phyloP scores from a whole-genome alignment of 2,888 invertebrate genomes.

The Athalia circularis region DNA sequence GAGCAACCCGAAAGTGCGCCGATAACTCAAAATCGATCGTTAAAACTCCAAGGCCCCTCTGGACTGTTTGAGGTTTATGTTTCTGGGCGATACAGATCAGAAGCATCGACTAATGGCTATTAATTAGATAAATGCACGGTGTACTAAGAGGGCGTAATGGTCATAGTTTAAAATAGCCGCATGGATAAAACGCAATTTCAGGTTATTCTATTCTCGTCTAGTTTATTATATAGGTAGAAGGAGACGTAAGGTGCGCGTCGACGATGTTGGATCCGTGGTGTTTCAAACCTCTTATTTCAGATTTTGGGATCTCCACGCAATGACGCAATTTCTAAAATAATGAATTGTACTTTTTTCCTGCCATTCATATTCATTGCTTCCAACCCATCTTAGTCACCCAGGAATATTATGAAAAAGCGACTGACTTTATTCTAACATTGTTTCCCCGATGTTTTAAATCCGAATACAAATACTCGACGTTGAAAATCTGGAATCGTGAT shows the following conservation, averaged over 20 bases:
- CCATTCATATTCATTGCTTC: not conserved
- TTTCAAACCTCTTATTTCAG: slow-evolving; percentile 45
- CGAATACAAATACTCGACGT: not conserved
- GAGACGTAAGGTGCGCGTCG: slow-evolving; percentile 21
- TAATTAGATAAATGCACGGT: slow-evolving; percentile 70
- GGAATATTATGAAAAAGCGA: not conserved
- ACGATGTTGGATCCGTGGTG: not conserved
- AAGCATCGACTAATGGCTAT: slow-evolving; percentile 67
- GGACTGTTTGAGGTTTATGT: slow-evolving; percentile 30
- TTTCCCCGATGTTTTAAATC: too few relatives aligned
- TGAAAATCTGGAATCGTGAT: not conserved
- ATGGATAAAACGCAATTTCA: slow-evolving; percentile 59
- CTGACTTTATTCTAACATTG: not conserved
- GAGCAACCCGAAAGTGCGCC: not conserved
- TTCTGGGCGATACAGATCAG: slow-evolving; percentile 49
- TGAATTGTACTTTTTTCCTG: slow-evolving; percentile 7
- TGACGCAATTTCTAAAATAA: slow-evolving; percentile 29
- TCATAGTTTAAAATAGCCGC: slow-evolving; percentile 66
- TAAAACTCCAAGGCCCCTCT: not conserved
- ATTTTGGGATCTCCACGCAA: slow-evolving; percentile 3
- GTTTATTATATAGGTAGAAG: slow-evolving; percentile 35
- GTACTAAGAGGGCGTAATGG: slow-evolving; percentile 65
- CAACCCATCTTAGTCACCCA: not conserved
- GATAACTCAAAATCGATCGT: slow-evolving; percentile 30
- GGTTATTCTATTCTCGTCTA: slow-evolving; percentile 53